Evolutionary conservation across 2,113 vertebrate species (phyloP).

Genomic region (Peromyscus maniculatus): DNA sequence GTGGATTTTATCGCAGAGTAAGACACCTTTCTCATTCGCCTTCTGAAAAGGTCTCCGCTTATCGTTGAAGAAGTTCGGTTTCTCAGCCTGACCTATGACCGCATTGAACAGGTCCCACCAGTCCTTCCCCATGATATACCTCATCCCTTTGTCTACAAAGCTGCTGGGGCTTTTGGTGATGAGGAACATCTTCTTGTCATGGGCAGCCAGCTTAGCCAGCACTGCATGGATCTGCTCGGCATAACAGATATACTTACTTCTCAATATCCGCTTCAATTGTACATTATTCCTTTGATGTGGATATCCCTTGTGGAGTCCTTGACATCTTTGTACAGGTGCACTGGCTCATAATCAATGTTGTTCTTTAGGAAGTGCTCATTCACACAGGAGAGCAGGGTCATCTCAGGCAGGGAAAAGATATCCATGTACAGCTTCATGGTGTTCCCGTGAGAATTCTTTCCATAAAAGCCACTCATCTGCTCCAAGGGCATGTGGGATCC

Average conservation of each 20-base stretch:
- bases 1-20: slow-evolving; percentile 98
- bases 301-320: slow-evolving; percentile 98
- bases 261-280: slow-evolving; percentile 98
- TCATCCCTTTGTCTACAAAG: slow-evolving; percentile 98
- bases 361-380: slow-evolving; percentile 98
- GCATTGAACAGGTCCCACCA: slow-evolving; percentile 98
- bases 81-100: slow-evolving; percentile 98
- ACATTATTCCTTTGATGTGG: slow-evolving; percentile 98
- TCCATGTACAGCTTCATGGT: slow-evolving; percentile 99
- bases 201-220: slow-evolving; percentile 94
- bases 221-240: slow-evolving; percentile 96
- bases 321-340: slow-evolving; percentile 99
- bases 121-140: slow-evolving; percentile 96
- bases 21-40: slow-evolving; percentile 95
- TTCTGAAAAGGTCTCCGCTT: slow-evolving; percentile 97
- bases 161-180: slow-evolving; percentile 99
- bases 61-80: slow-evolving; percentile 98
- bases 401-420: slow-evolving; percentile 99
- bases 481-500: slow-evolving; percentile 97
- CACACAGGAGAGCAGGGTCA: slow-evolving; percentile 97
- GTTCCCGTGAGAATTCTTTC: slow-evolving; percentile 98
- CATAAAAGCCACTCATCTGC: slow-evolving; percentile 99
- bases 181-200: slow-evolving; percentile 99
- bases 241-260: slow-evolving; percentile 98
- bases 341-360: slow-evolving; percentile 98